Base-by-base conservation (phyloP, 2,113 vertebrate genomes). In the Kryptolebias marmoratus region DNA sequence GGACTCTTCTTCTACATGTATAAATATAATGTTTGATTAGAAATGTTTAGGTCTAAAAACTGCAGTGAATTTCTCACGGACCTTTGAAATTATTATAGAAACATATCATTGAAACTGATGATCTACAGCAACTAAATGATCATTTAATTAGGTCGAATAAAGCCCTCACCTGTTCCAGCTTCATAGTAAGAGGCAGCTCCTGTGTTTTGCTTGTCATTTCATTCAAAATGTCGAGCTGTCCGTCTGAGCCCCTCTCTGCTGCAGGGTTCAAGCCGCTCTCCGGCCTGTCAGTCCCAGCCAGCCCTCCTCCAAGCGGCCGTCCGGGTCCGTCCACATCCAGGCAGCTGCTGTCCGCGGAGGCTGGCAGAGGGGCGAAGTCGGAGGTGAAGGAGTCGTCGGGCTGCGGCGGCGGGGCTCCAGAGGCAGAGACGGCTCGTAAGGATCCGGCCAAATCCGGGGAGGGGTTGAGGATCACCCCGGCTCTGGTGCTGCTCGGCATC, bases 91-190 rank as follows among this genome's bases (percentile, higher is more conserved):
- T 22, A 36, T 36, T 36, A 36, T 36, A 36, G 36, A 36, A 36
- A 36, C 36, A 36, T 7, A 36, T 36, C 7, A 28, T 28, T 54
- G 3, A 54, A 54, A 54, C 3, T 54, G 53, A 12, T 12, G 7
- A 36, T 4, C 10, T 11, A n/a, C 57, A 44, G 18, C 39, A 14
- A 11, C 12, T 27, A 22, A 22, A 28, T 14, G 10, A 30, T 15
- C 30, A 56, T 5, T 14, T 31, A 31, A n/a, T 50, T 5, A 31
- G 14, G 22, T 22, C 8, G 5, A 56, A 11, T 48, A 5, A 6
- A 49, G 16, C 14, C 31, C 66, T 73, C 90, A 97, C 97, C 95
- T 98, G 94, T 64, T 97, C 95, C 3, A 98, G 93, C 80, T 95
- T 96, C 72, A 93, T 90, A 57, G 90, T 87, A 67, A 98, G 89